These are phyloP conservation scores for Synanthedon myopaeformis DNA, from an alignment of 2,888 invertebrate genomes.

Conservation along the genomic window DNA sequence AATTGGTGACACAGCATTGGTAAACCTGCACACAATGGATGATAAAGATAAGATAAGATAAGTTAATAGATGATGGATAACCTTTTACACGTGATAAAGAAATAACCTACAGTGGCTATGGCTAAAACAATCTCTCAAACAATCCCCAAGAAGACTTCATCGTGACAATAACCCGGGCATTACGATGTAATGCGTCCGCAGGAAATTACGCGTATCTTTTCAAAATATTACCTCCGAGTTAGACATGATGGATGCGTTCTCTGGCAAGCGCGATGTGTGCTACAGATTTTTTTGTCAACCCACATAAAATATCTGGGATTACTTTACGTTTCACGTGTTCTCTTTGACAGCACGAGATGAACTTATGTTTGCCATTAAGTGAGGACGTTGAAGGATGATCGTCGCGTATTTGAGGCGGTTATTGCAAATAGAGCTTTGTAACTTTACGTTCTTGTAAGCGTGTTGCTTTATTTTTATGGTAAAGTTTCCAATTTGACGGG, in stretches of 20 bases:
- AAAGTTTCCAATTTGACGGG: too few species aligned
- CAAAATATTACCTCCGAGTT: constrained; percentile 11
- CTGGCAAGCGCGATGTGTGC: not conserved
- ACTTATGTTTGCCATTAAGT: not conserved
- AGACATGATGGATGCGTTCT: not conserved
- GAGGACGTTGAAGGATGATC: not conserved
- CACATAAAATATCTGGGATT: not conserved
- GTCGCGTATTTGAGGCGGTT: too few species aligned
- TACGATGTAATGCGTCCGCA: constrained; percentile 2
- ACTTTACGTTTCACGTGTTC: not conserved
- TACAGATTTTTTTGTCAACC: not conserved
- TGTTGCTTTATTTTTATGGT: too few species aligned
- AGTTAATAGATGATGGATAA: too few species aligned
- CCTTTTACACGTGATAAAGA: too few species aligned
- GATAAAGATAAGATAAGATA: too few species aligned
- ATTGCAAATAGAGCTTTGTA: too few species aligned
- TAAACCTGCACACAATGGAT: too few species aligned
- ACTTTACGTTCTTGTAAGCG: too few species aligned
- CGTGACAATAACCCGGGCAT: not conserved
- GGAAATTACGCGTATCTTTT: constrained; percentile 21
- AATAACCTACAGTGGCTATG: too few species aligned
- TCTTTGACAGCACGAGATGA: not conserved
- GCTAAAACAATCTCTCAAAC: too few species aligned
- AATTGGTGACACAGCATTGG: too few species aligned
- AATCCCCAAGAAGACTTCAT: not conserved